phyloP scores from a whole-genome alignment of 2,797 vertebrate species.

The Sebastes jordani region DNA sequence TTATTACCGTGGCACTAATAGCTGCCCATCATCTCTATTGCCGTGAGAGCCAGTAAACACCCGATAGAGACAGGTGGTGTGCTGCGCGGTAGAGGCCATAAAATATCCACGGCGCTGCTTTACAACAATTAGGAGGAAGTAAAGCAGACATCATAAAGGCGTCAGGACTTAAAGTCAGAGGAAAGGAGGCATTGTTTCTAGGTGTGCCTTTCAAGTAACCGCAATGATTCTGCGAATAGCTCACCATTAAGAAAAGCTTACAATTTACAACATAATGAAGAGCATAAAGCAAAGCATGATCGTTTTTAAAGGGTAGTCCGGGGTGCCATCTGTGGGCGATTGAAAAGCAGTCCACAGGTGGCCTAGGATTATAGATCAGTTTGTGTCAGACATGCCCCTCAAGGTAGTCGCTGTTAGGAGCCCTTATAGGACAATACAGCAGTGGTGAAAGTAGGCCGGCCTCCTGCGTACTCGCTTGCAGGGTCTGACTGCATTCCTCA shows the following conservation, averaged over 20 bases:
- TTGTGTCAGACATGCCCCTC: not conserved
- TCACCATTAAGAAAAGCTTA: not conserved
- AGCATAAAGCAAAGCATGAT: not conserved
- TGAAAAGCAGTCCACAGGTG: slow-evolving; percentile 9
- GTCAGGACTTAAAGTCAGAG: not conserved
- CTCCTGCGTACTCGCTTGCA: too few relatives aligned
- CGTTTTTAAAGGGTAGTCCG: slow-evolving; percentile 1
- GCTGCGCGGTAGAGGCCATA: slow-evolving; percentile 42
- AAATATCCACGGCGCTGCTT: slow-evolving; percentile 47
- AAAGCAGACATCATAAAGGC: slow-evolving; percentile 48
- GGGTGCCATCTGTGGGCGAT: not conserved
- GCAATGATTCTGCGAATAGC: slow-evolving; percentile 12
- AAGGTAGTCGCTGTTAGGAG: not conserved
- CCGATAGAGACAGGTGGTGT: slow-evolving; percentile 54
- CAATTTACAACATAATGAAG: not conserved
- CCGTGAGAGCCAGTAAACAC: slow-evolving; percentile 47
- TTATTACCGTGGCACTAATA: slow-evolving; percentile 60
- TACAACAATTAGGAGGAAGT: slow-evolving; percentile 54
- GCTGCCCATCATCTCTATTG: slow-evolving; percentile 55
- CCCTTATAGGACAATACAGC: not conserved
- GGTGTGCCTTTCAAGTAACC: slow-evolving; percentile 17
- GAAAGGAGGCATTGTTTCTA: not conserved
- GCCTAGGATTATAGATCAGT: not conserved
- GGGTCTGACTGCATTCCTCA: too few relatives aligned
- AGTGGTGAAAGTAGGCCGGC: too few relatives aligned